Percentiles rank a stretch among this genome's conserved stretches.
These are phyloP conservation scores for Yponomeuta sedellus DNA, from an alignment of 2,888 invertebrate genomes.

Conservation along the genomic window DNA sequence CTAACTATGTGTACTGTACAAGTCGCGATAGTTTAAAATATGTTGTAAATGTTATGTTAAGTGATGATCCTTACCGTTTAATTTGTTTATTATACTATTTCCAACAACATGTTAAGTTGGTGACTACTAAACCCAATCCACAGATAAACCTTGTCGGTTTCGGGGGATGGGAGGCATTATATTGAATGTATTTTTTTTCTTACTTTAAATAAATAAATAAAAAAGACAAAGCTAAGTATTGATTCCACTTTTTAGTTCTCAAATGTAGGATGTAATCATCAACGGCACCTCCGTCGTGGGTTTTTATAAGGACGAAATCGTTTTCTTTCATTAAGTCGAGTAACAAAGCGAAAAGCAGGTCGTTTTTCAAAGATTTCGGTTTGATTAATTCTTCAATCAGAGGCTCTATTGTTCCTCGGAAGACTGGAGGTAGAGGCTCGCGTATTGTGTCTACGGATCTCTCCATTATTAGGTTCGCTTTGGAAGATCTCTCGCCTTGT, in stretches of 20 bases:
- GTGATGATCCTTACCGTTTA: conserved; percentile 26
- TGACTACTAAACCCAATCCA: no score
- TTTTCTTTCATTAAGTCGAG: conserved; percentile 43
- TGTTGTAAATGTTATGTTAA: no score
- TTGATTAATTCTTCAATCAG: conserved; percentile 43
- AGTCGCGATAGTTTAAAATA: no score
- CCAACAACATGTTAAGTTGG: no score
- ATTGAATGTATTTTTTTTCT: no score
- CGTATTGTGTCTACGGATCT: conserved; percentile 25
- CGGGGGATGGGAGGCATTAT: no score
- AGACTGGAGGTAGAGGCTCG: conserved; percentile 30
- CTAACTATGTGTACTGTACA: no score
- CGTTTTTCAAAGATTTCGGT: conserved; percentile 40
- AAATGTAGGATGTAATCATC: conserved; percentile 31
- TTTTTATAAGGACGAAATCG: conserved; percentile 34
- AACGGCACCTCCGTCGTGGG: conserved; percentile 23
- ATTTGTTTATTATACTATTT: no score
- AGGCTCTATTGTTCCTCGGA: conserved; percentile 33
- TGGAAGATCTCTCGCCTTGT: background rate
- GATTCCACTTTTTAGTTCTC: conserved; percentile 22
- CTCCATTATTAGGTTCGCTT: conserved; percentile 28
- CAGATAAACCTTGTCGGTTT: no score
- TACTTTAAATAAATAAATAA: no score
- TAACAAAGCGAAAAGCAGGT: conserved; percentile 40
- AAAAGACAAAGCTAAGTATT: conserved; percentile 30